Percentiles rank a stretch among this genome's conserved stretches.
phyloP scores from a whole-genome alignment of 2,113 vertebrate species.

The Baryphthengus martii region DNA sequence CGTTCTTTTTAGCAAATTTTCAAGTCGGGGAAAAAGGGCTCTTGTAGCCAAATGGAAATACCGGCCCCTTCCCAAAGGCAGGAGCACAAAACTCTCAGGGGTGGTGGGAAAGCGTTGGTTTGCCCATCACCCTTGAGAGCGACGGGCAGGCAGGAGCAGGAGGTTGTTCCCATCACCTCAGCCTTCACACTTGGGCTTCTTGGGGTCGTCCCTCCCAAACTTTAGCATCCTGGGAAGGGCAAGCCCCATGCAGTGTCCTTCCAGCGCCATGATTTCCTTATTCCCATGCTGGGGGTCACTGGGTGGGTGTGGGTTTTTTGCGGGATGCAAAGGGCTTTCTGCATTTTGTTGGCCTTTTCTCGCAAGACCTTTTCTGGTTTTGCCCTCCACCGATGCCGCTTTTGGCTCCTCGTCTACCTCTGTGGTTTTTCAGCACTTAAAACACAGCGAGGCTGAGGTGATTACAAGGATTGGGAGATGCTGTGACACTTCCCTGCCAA shows the following conservation, averaged over 20 bases:
- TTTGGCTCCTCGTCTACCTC: neutral
- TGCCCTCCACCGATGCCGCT: neutral
- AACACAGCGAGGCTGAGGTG: conserved; percentile 67
- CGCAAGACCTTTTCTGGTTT: neutral
- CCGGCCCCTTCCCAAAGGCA: neutral
- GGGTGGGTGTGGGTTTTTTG: neutral
- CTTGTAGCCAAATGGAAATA: conserved; percentile 16
- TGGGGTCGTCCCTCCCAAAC: neutral
- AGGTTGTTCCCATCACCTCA: neutral
- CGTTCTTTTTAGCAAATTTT: conserved; percentile 31
- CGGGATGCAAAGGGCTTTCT: neutral
- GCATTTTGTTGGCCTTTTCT: neutral
- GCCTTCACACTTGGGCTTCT: neutral
- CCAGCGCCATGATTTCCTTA: accelerated
- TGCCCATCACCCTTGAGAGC: neutral
- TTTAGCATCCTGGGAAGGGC: neutral
- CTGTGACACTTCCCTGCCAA: conserved; percentile 75
- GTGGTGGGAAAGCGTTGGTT: neutral
- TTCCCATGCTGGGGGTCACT: neutral
- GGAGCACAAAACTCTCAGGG: neutral
- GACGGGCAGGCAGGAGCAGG: neutral
- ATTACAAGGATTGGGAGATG: conserved; percentile 76
- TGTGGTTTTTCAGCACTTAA: conserved; percentile 42
- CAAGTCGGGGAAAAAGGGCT: neutral
- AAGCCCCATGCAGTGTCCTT: accelerated